phyloP scores from a whole-genome alignment of 2,888 invertebrate species.

The Pseudolycoriella hygida region DNA sequence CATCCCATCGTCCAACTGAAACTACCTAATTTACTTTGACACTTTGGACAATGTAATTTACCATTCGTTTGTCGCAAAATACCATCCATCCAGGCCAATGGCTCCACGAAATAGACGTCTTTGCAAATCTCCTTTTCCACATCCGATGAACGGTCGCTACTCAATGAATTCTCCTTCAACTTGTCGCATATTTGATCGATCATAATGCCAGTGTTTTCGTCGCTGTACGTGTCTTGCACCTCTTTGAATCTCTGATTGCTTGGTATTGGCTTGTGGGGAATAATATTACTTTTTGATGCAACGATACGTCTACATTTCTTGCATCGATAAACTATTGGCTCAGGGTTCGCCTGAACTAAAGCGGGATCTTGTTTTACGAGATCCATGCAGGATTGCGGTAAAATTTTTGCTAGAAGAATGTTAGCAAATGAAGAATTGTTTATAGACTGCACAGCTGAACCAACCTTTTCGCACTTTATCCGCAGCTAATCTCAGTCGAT shows the following conservation, averaged over 20 bases:
- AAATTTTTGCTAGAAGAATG: conserved; percentile 50
- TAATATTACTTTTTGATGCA: conserved; percentile 62
- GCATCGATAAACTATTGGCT: conserved; percentile 71
- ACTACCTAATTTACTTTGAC: conserved; percentile 67
- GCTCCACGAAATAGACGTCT: conserved; percentile 63
- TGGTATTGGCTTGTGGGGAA: conserved; percentile 39
- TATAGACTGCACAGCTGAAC: conserved; percentile 1
- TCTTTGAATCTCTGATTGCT: neutral
- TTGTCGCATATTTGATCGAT: neutral
- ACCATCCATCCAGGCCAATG: conserved; percentile 74
- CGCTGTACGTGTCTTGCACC: neutral
- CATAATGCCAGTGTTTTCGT: neutral
- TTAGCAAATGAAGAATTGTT: too few relatives aligned
- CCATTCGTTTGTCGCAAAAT: conserved; percentile 53
- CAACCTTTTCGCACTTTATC: conserved; percentile 59
- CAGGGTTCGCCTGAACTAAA: conserved; percentile 52
- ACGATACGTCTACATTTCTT: conserved; percentile 64
- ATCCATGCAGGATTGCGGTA: conserved; percentile 60
- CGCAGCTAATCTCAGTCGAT: conserved; percentile 60
- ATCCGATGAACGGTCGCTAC: conserved; percentile 6
- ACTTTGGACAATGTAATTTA: conserved; percentile 74
- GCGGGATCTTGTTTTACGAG: conserved; percentile 68
- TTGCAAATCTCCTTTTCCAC: conserved; percentile 8
- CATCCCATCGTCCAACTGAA: conserved; percentile 85
- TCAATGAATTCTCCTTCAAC: conserved; percentile 24